phyloP scores from a whole-genome alignment of 2,113 vertebrate genomes.

The Cyrtonyx montezumae region DNA sequence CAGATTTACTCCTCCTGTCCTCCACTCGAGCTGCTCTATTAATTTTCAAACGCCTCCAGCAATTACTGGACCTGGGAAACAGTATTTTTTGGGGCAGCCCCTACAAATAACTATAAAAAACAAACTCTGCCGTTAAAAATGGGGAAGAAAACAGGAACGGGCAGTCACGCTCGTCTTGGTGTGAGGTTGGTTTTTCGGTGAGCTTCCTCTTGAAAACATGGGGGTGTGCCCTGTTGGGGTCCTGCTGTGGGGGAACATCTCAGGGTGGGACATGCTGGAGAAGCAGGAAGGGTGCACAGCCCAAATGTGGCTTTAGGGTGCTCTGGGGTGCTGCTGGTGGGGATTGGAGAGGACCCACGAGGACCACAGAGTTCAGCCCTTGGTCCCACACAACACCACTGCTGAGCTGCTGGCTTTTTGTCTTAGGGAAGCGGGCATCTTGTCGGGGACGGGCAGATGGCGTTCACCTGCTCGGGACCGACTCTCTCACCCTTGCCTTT shows the following conservation, averaged over 20 bases:
- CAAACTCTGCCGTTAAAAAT: not conserved
- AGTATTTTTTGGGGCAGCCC: constrained; percentile 17
- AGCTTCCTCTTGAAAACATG: accelerated
- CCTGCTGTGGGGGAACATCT: not conserved
- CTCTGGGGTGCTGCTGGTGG: not conserved
- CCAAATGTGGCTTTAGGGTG: not conserved
- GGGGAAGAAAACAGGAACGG: accelerated
- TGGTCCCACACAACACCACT: not conserved
- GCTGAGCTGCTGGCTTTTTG: not conserved
- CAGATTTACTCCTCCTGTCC: constrained; percentile 66
- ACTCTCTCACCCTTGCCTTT: constrained; percentile 76
- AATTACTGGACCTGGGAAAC: constrained; percentile 11
- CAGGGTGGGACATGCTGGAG: accelerated
- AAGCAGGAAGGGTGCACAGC: not conserved
- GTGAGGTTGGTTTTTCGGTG: not conserved
- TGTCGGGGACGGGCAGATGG: constrained; percentile 80
- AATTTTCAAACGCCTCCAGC: constrained; percentile 33
- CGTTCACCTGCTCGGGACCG: constrained; percentile 82
- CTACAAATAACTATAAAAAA: not conserved
- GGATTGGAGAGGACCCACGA: not conserved
- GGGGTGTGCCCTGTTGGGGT: not conserved
- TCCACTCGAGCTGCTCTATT: constrained; percentile 49
- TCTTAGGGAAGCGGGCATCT: constrained; percentile 3
- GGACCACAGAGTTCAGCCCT: not conserved
- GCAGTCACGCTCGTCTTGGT: not conserved